Conservation (phyloP, 2,888 invertebrate species). For the Hartigia nigra region DNA sequence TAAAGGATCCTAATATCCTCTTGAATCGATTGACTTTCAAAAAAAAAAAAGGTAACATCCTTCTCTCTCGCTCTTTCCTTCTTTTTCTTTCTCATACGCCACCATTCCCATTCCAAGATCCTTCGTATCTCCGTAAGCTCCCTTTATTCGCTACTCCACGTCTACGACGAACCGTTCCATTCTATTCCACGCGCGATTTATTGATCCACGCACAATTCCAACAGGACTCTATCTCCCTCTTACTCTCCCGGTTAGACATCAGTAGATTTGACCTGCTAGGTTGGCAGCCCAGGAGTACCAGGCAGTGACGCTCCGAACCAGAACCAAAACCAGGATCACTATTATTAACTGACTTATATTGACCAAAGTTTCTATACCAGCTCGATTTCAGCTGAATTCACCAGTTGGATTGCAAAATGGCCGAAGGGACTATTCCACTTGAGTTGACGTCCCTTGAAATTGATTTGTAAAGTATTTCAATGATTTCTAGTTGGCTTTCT, state of each 20-base stretch:
- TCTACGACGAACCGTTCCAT: constrained; percentile 49
- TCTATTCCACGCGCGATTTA: constrained; percentile 62
- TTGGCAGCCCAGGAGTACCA: not conserved
- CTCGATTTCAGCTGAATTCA: not conserved
- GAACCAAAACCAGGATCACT: not conserved
- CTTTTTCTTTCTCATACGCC: not conserved
- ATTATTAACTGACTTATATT: not conserved
- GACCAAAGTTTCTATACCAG: not conserved
- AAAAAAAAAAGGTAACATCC: not conserved
- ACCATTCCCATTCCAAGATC: not conserved
- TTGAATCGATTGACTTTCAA: not conserved
- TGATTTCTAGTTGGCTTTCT: not conserved
- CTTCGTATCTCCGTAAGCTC: constrained; percentile 8
- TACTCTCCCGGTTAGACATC: not conserved
- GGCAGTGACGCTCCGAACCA: too few relatives aligned
- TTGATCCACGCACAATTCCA: constrained; percentile 65
- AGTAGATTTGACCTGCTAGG: not conserved
- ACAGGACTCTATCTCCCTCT: constrained; percentile 27
- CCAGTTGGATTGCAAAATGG: not conserved
- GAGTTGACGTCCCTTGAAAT: not conserved
- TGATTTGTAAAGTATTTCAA: not conserved
- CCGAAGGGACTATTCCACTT: not conserved
- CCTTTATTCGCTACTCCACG: constrained; percentile 49
- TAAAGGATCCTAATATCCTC: not conserved
- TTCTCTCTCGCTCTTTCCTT: constrained; percentile 1